Evolutionary conservation across 1,140 invertebrate genomes (phyloP), one percentile per base, ranked within the genome.

Genomic region (Hyles vespertilio): DNA sequence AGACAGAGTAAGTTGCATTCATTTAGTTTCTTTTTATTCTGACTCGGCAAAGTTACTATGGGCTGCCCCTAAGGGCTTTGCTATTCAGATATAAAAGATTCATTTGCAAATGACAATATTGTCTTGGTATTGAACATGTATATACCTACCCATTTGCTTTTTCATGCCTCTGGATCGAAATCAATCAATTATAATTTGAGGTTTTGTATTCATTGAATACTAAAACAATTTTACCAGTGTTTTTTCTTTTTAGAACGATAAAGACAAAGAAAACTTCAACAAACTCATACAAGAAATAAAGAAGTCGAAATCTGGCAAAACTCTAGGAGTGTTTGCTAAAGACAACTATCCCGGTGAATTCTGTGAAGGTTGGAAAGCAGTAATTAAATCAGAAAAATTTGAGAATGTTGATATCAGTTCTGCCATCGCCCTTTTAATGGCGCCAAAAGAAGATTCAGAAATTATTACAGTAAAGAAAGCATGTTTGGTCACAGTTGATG

Each of bases 281-380:
- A 97, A 96, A 81, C 89, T 99, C 2, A 92, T 98, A 52, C 92
- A 94, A 67, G 93, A 93, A 22, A 95, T 99, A 53, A 96, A 96
- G 87, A 92, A 92, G 58, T 98, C 97, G 63, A 96, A 96, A 89
- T 94, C 95, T 63, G 98, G 98, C 7, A 97, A 97, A 90, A 94
- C 92, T 4, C 80, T 98, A 47, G 98, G 98, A n/a, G 93, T 98
- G 9, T 99, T 99, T 89, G 88, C 91, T 0, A 99, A 99, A 90
- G 98, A 99, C 84, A 96, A 96, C 66, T 98, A 97, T 82, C 93
- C 94, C 10, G 97, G 97, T 9, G 94, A 97, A 56, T 99, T 99
- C 81, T 95, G 97, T 90, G 96, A 98, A 79, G 91, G 93, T 22
- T 99, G 98, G 98, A 94, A 96, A 76, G 90, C 91, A 59, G 92